Evolutionary conservation across 2,888 invertebrate genomes (phyloP), one percentile per base, ranked within the genome.

Genomic region (Acrocyrtus sp.): DNA sequence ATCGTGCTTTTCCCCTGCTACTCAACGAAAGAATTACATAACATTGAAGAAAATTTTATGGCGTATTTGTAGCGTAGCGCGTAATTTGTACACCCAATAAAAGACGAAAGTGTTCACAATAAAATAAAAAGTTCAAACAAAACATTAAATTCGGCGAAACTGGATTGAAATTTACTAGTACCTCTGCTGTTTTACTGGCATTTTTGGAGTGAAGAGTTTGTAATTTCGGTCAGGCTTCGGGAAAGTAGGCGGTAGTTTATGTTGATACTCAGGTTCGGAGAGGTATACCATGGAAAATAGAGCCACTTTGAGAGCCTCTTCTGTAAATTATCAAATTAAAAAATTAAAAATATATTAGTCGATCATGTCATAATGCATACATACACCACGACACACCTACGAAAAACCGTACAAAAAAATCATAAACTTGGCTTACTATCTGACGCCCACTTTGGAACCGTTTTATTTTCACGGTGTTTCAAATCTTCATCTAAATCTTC

Each of bases 401-500:
- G 12, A 19, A 17, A 48, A 2, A 50, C 10, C 39, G 57, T 45
- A n/a, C 34, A 47, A 67, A 41, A n/a, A n/a, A 5, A 26, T 57
- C 29, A 54, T 24, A 60, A 47, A 10, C 41, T 17, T 12, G 1
- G 27, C 78, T 77, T 73, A 78, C 78, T 75, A 50, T 78, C 57
- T 10, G 57, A 69, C 1, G 77, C 76, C 80, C 80, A 80, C 1
- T 58, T 56, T 5, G 80, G 80, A 22, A 80, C 60, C 10, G 57
- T 56, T 61, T 80, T 80, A 12, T 78, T 73, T 26, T 77, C 76
- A 17, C 80, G 50, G 58, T 80, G 80, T 19, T 62, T 72, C 29
- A 74, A 47, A 34, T 80, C 76, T 27, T 80, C 80, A 63, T 80
- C 78, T 34, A 78, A 65, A 47, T 78, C 78, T 54, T 78, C 78